Evolutionary conservation across 37 sponge, comb jelly and placozoan genomes (phyloP).

Genomic region (Haliclona indistincta): DNA sequence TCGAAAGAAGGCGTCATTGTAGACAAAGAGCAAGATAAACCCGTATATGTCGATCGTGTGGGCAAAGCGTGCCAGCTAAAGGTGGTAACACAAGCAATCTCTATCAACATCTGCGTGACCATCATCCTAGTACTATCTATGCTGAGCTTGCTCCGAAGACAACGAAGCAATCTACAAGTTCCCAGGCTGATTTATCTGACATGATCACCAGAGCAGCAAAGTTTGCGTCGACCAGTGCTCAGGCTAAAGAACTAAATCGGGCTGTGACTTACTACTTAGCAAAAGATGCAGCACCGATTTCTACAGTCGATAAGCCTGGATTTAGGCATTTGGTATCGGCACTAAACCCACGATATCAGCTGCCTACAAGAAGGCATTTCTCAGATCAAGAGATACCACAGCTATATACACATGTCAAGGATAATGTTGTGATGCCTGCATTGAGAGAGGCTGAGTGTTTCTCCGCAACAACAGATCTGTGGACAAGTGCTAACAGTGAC

Average conservation of each 20-base stretch:
- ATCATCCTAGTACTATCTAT: not conserved
- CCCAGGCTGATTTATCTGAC: too few species aligned
- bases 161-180: too few species aligned
- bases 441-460: not conserved
- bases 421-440: not conserved
- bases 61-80: not conserved
- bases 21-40: not conserved
- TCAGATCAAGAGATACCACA: not conserved
- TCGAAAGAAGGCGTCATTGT: too few species aligned
- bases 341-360: constrained; percentile 8
- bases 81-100: not conserved
- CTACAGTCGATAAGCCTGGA: not conserved
- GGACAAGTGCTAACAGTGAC: constrained; percentile 18
- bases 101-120: not conserved
- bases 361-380: constrained; percentile 20
- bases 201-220: not conserved
- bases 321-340: not conserved
- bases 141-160: not conserved
- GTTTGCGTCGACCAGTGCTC: not conserved
- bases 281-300: constrained; percentile 2
- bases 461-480: constrained; percentile 37
- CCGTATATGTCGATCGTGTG: not conserved
- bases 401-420: not conserved
- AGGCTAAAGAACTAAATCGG: not conserved
- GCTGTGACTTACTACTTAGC: constrained; percentile 2